Base-by-base conservation (phyloP, 1,140 invertebrate species). In the Drosophila simulans region DNA sequence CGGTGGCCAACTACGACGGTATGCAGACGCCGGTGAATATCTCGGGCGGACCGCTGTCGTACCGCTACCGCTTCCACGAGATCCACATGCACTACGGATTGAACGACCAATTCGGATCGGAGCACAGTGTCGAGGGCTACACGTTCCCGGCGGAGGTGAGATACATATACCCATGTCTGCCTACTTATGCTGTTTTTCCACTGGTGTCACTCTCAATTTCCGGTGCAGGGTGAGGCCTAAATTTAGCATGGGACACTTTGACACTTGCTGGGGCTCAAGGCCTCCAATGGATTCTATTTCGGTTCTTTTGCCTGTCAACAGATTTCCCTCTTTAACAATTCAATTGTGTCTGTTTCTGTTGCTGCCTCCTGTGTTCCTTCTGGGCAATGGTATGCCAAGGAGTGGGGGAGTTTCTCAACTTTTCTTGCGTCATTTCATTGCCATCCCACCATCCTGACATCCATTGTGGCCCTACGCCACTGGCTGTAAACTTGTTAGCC, bases 21-120 rank as follows among this genome's bases (percentile, higher is more conserved):
- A 89, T 90, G 37, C 94, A 95, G 65, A 96, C 95, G 91, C 95
- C 96, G 76, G 96, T 98, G 71, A 99, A 98, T 93, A 96, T 99
- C 57, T 97, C 96, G 0, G 97, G 97, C 0, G 98, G 98, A 3
- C 98, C 98, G 4, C 94, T 99, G 20, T 98, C 97, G 52, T 99
- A 99, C 93, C 97, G 96, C 74, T 99, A 99, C 93, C 96, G 98
- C 93, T 97, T 98, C 93, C 96, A 98, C 92, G 95, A 98, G 93
- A 96, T 98, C 77, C 96, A 97, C 93, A 95, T 98, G 84, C 97
- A 98, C 92, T 98, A 97, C 81, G 97, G 97, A 1, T 94, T 97
- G 13, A 95, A 96, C 75, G 96, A 97, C 93, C 95, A 96, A 76
- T 95, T 95, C 68, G 97, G 97, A 11, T 98, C 97, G 37, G 97